These are phyloP conservation scores for Diarsia rubi DNA, from an alignment of 2,888 invertebrate species.

Conservation along the genomic window DNA sequence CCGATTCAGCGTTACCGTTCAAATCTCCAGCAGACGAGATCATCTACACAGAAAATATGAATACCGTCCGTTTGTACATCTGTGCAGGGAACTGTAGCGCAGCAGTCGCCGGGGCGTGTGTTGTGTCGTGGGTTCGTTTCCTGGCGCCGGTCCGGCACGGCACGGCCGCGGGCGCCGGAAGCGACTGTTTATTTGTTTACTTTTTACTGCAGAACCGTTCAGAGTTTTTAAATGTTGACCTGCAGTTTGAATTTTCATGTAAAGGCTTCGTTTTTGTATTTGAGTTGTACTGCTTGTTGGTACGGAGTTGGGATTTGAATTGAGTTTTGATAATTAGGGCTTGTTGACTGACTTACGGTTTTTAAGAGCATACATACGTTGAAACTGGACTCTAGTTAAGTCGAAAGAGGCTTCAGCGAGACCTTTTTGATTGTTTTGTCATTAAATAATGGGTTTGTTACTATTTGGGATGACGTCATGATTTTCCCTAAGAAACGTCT, in stretches of 20 bases:
- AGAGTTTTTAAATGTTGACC: constrained; percentile 44
- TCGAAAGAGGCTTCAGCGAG: neutral
- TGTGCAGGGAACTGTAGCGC: constrained; percentile 22
- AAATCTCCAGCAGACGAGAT: constrained; percentile 32
- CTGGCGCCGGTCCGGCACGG: constrained; percentile 64
- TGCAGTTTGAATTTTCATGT: constrained; percentile 40
- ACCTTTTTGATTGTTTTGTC: neutral
- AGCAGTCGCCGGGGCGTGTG: constrained; percentile 65
- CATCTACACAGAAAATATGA: constrained; percentile 27
- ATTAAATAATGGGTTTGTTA: neutral
- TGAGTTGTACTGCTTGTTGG: neutral
- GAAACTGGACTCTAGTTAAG: no score
- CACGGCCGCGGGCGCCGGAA: constrained; percentile 33
- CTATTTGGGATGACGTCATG: neutral
- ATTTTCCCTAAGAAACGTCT: neutral
- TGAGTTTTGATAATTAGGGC: constrained; percentile 1
- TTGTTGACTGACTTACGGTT: neutral
- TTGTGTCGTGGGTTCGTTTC: constrained; percentile 67
- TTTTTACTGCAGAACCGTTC: constrained; percentile 34
- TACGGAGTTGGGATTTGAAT: neutral
- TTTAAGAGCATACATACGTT: neutral
- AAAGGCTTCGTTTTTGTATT: constrained; percentile 15
- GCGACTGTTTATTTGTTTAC: constrained; percentile 55
- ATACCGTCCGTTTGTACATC: constrained; percentile 18
- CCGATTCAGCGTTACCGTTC: constrained; percentile 9